These are phyloP conservation scores for Leptatherina wallacei DNA, from an alignment of 2,797 vertebrate species.

Conservation along the genomic window DNA sequence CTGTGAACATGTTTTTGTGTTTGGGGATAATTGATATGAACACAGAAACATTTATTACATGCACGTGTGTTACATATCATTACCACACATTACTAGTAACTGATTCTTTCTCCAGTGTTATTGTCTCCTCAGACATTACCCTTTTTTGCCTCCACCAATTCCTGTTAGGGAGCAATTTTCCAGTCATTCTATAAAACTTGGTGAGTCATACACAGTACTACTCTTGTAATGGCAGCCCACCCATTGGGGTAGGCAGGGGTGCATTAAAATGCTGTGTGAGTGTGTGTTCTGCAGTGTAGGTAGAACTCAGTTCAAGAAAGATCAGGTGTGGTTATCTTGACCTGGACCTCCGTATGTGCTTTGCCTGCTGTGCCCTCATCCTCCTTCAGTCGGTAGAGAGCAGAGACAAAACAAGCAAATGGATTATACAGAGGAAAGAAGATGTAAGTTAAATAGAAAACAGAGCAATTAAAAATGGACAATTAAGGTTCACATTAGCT, in stretches of 20 bases:
- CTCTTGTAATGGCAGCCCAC: conserved; percentile 59
- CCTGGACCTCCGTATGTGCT: conserved; percentile 60
- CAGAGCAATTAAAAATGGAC: conserved; percentile 1
- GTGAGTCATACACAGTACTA: conserved; percentile 63
- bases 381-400: conserved; percentile 15
- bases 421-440: conserved; percentile 4
- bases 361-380: conserved; percentile 45
- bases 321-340: conserved; percentile 66
- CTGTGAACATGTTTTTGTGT: conserved; percentile 15
- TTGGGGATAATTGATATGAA: conserved; percentile 49
- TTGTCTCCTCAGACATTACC: conserved; percentile 53
- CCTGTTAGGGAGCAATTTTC: conserved; percentile 70
- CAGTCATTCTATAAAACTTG: conserved; percentile 52
- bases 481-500: not conserved
- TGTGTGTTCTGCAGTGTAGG: conserved; percentile 52
- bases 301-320: conserved; percentile 59
- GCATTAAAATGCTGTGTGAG: conserved; percentile 71
- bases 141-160: conserved; percentile 45
- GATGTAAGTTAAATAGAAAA: not conserved
- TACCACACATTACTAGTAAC: conserved; percentile 56
- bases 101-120: conserved; percentile 68
- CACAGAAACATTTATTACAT: conserved; percentile 30
- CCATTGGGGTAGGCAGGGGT: conserved; percentile 45
- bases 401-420: conserved; percentile 10
- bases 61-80: conserved; percentile 38